Conservation (phyloP, 2,888 invertebrate species). For the Augiades crinisus region DNA sequence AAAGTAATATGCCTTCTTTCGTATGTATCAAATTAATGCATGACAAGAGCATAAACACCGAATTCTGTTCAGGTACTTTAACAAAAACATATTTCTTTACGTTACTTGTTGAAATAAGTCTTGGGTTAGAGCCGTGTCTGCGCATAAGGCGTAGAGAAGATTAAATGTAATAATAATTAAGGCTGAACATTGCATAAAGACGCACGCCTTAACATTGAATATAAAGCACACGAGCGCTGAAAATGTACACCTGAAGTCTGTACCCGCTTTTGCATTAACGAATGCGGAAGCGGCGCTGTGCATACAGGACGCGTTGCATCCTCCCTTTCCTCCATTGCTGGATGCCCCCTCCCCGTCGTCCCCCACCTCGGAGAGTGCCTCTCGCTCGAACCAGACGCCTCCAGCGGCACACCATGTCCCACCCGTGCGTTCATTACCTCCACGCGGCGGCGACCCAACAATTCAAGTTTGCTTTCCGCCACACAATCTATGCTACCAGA, state of each 20-base stretch:
- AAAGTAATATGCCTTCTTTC: too few relatives aligned
- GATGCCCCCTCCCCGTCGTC: conserved; percentile 39
- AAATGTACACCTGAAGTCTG: conserved; percentile 80
- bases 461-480: conserved; percentile 80
- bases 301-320: conserved; percentile 76
- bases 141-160: conserved; percentile 49
- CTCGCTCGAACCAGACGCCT: conserved; percentile 72
- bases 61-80: not conserved
- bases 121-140: conserved; percentile 5
- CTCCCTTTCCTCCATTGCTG: conserved; percentile 43
- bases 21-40: too few relatives aligned
- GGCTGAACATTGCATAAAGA: conserved; percentile 72
- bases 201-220: conserved; percentile 72
- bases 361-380: conserved; percentile 46
- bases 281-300: conserved; percentile 80
- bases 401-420: conserved; percentile 70
- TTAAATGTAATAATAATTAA: conserved; percentile 77
- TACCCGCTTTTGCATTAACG: conserved; percentile 80
- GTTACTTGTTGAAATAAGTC: conserved; percentile 1
- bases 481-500: conserved; percentile 77
- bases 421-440: conserved; percentile 80
- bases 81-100: not conserved
- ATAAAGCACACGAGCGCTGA: conserved; percentile 78
- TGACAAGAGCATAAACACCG: too few relatives aligned
- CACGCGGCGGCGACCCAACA: conserved; percentile 75